Percentiles rank a stretch among this genome's conserved stretches.
phyloP scores from a whole-genome alignment of 2,888 invertebrate species.

The Arctia plantaginis region DNA sequence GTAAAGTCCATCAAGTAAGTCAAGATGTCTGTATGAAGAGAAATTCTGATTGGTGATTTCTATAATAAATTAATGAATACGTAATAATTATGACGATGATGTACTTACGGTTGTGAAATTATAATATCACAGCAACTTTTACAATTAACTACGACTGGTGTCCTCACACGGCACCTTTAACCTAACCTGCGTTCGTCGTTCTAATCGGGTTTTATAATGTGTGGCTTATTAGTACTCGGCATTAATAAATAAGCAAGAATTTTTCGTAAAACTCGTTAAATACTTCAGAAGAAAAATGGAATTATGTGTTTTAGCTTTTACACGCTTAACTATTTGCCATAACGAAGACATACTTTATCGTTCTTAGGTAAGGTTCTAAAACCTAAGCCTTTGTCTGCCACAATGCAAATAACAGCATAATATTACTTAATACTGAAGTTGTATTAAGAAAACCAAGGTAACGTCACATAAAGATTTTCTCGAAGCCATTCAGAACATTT shows the following conservation, averaged over 20 bases:
- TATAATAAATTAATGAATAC: neutral
- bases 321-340: neutral
- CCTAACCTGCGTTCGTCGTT: conserved; percentile 23
- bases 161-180: conserved; percentile 24
- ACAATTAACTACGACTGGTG: conserved; percentile 1
- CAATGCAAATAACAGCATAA: too few species aligned
- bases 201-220: conserved; percentile 1
- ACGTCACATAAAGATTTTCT: too few species aligned
- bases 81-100: neutral
- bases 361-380: too few species aligned
- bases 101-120: conserved; percentile 4
- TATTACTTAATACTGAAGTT: too few species aligned
- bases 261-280: neutral
- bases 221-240: neutral
- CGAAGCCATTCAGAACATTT: too few species aligned
- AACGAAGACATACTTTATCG: neutral
- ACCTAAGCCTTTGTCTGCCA: neutral
- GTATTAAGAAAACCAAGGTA: neutral
- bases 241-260: neutral
- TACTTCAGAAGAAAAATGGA: neutral
- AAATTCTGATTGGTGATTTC: neutral
- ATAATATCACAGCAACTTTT: neutral
- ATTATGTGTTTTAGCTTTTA: neutral
- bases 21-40: neutral
- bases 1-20: neutral